Evolutionary conservation across 1,140 invertebrate species (phyloP).

Genomic region (Diachasma alloeum): DNA sequence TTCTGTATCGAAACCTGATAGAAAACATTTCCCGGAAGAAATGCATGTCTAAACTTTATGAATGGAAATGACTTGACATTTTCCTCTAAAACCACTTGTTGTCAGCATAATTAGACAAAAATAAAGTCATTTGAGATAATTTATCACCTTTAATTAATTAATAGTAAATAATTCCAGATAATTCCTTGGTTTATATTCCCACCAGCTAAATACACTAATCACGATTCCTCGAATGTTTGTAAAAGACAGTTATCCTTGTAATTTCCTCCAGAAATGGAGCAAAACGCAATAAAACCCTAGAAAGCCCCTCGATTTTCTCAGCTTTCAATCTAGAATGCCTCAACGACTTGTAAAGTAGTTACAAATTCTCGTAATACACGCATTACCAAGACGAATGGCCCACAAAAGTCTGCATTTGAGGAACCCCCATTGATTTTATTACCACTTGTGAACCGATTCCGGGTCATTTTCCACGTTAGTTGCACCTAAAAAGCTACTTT

Average conservation of each 20-base stretch:
- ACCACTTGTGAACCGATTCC: background rate
- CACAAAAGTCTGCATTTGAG: background rate
- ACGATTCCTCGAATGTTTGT: background rate
- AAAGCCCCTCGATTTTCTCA: background rate
- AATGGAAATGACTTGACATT: too few relatives aligned
- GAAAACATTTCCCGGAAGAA: too few relatives aligned
- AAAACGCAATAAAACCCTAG: background rate
- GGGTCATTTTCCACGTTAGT: background rate
- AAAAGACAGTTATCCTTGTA: background rate
- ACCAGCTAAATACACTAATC: background rate
- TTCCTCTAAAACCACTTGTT: too few relatives aligned
- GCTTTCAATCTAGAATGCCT: background rate
- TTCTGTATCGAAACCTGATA: too few relatives aligned
- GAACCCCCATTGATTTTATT: background rate
- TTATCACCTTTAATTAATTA: background rate
- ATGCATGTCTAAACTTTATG: too few relatives aligned
- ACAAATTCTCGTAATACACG: background rate
- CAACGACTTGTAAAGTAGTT: background rate
- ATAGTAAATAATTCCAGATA: background rate
- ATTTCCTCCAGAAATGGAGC: background rate
- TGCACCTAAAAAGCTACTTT: background rate
- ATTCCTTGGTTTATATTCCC: background rate
- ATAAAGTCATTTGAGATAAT: too few relatives aligned
- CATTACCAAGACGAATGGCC: background rate
- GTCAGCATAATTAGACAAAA: too few relatives aligned